Evolutionary conservation across 2,113 vertebrate genomes (phyloP).

Genomic region (Symphodus melops): DNA sequence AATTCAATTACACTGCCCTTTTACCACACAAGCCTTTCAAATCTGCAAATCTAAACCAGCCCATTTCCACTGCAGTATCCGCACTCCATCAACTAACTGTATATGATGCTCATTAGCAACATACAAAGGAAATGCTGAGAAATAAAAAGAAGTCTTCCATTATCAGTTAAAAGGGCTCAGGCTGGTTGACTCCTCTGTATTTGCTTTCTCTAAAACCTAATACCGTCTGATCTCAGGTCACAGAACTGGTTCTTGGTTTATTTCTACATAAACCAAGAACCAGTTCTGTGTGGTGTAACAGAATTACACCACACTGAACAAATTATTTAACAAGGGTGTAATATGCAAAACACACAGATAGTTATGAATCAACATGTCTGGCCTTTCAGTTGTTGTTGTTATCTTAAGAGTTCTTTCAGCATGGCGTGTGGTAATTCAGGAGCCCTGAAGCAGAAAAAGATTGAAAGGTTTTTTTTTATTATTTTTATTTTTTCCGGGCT

Average conservation of each 20-base stretch:
- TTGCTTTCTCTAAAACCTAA: background rate
- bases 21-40: constrained; percentile 5
- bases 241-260: background rate
- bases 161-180: background rate
- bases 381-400: background rate
- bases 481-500: too few relatives aligned
- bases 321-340: background rate
- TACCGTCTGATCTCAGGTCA: background rate
- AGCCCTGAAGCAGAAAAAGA: too few relatives aligned
- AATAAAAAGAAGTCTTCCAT: constrained; percentile 6
- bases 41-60: constrained; percentile 33
- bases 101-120: constrained; percentile 34
- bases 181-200: background rate
- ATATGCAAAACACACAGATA: background rate
- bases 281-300: too few relatives aligned
- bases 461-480: too few relatives aligned
- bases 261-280: too few relatives aligned
- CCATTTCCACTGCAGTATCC: constrained; percentile 62
- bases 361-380: background rate
- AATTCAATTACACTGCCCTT: constrained; percentile 26
- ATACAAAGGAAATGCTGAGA: constrained; percentile 41
- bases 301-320: background rate
- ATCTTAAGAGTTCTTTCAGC: background rate
- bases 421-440: too few relatives aligned
- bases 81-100: constrained; percentile 30